A percentile compares a stretch with the other conserved stretches of the same genome.
Conservation (phyloP, 2,888 invertebrate genomes). For the Dicyrtoma fusca region DNA sequence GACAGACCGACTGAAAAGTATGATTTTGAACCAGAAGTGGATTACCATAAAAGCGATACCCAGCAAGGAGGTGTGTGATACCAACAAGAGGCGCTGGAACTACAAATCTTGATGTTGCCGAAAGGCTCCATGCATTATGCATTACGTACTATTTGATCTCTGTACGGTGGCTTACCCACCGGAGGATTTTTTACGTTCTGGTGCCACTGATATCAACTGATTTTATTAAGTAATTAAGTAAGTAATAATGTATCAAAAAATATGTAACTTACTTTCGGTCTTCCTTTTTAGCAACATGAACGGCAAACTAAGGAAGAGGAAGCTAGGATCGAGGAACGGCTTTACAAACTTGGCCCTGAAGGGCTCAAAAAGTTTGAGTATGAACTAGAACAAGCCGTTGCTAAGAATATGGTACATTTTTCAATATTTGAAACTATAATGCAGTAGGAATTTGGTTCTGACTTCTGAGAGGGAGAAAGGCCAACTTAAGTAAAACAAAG, state of each 20-base stretch:
- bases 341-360: slow-evolving; percentile 67
- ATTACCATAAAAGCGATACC: slow-evolving; percentile 48
- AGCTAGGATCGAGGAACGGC: slow-evolving; percentile 70
- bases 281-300: slow-evolving; percentile 63
- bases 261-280: no score
- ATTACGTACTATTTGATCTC: no score
- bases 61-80: slow-evolving; percentile 40
- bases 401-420: slow-evolving; percentile 71
- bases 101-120: no score
- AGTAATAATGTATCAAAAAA: neutral
- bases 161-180: no score
- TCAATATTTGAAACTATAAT: no score
- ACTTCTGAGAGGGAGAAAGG: no score
- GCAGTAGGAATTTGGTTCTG: no score
- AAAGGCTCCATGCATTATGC: no score
- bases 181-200: neutral
- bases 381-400: slow-evolving; percentile 70
- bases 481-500: no score
- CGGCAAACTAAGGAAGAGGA: slow-evolving; percentile 75
- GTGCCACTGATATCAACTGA: neutral
- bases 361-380: slow-evolving; percentile 71
- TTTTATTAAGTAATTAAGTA: neutral
- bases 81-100: no score
- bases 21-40: slow-evolving; percentile 51
- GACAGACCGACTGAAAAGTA: slow-evolving; percentile 45